Percentiles rank a stretch among this genome's conserved stretches.
Evolutionary conservation across 2,888 invertebrate species (phyloP).

Genomic region (Hofmannophila pseudospretella): DNA sequence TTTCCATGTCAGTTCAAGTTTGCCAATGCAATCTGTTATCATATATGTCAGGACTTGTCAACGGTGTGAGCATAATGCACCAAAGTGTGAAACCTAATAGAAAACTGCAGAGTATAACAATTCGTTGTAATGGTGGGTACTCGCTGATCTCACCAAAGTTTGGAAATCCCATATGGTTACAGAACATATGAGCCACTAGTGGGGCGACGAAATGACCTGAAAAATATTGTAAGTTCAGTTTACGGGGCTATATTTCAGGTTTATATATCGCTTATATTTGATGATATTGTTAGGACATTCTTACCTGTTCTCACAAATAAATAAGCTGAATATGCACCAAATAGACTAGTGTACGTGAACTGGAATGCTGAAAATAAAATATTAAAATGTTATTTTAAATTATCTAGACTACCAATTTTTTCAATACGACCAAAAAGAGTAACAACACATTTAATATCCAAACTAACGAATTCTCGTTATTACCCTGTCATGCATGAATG

Average conservation of each 20-base stretch:
- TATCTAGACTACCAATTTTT: no score
- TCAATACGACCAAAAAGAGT: no score
- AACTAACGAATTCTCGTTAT: no score
- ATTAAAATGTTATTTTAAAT: background rate
- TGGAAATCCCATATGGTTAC: conserved; percentile 98
- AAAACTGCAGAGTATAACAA: conserved; percentile 81
- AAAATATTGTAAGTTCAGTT: conserved; percentile 19
- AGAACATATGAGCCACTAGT: conserved; percentile 93
- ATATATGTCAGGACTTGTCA: conserved; percentile 84
- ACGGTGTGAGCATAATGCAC: conserved; percentile 85
- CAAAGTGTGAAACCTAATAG: conserved; percentile 87
- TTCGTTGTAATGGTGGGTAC: conserved; percentile 69
- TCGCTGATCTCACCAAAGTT: conserved; percentile 81
- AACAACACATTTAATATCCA: no score
- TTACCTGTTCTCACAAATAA: conserved; percentile 90
- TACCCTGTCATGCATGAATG: no score
- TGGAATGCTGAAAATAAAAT: conserved; percentile 84
- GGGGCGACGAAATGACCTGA: conserved; percentile 92
- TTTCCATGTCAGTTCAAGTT: conserved; percentile 35
- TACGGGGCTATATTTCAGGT: background rate
- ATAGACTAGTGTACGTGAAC: conserved; percentile 92
- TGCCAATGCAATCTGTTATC: conserved; percentile 80
- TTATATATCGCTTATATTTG: background rate
- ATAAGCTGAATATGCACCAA: conserved; percentile 97
- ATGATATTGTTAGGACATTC: conserved; percentile 11